Percentiles rank a stretch among this genome's conserved stretches.
These are phyloP conservation scores for Allenopithecus nigroviridis DNA, from an alignment of 2,797 vertebrate species.

Conservation along the genomic window DNA sequence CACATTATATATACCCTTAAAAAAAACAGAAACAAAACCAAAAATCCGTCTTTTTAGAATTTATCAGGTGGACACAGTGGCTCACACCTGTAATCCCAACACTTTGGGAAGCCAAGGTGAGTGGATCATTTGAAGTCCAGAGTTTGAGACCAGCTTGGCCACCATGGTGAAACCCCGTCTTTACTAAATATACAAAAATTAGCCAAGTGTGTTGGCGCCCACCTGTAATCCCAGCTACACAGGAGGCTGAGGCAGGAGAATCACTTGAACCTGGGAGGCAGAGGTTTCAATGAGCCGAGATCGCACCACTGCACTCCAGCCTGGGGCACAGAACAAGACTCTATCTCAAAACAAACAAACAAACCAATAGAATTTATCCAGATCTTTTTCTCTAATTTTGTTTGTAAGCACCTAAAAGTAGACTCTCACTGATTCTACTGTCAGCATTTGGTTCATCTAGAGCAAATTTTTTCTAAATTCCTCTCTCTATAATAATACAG, in stretches of 20 bases:
- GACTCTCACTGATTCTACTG: neutral
- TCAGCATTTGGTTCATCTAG: neutral
- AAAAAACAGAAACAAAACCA: neutral
- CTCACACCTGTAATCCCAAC: neutral
- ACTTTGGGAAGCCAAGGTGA: neutral
- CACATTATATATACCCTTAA: neutral
- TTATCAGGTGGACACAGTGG: neutral
- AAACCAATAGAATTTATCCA: neutral
- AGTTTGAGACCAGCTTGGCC: neutral
- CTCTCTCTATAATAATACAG: neutral
- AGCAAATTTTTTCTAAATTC: neutral
- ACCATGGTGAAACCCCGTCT: neutral
- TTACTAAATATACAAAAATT: neutral
- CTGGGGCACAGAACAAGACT: neutral
- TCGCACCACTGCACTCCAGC: neutral
- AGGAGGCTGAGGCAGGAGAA: neutral
- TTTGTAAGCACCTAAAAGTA: neutral
- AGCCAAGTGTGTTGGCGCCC: neutral
- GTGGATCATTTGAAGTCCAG: neutral
- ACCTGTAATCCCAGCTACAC: neutral
- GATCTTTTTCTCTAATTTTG: neutral
- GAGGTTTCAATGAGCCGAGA: neutral
- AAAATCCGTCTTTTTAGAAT: neutral
- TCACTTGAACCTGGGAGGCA: neutral
- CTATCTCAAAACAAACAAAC: neutral